Base-by-base conservation (phyloP, 2,797 vertebrate genomes). In the Thaleichthys pacificus region DNA sequence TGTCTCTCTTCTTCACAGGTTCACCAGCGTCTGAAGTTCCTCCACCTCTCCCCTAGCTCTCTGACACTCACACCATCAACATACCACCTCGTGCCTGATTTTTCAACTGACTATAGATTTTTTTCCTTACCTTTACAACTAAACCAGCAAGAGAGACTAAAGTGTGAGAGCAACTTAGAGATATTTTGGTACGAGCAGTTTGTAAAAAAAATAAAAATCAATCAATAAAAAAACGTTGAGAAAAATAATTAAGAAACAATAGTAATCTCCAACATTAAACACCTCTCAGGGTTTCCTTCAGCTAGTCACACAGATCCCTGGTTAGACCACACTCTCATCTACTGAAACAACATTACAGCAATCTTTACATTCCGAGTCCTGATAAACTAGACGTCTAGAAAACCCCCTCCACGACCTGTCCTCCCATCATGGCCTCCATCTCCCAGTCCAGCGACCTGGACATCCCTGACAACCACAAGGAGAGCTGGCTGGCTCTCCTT, bases 401-500 rank as follows among this genome's bases (percentile, higher is more conserved):
- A 6, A 19, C 15, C 4, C 3, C 51, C 0, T 54, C 51, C 61
- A 70, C 58, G 71, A 66, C 49, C 65, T 60, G 38, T 42, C 71
- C 79, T 82, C 79, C 67, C 85, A 69, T 61, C 64, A 94, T 94
- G 93, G 93, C 93, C 80, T 88, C 93, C 76, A 80, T 91, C 74
- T 87, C 76, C 61, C 88, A 90, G 70, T 86, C 84, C n/a, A 84
- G 86, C 0, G 85, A 91, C 61, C 88, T 89, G 0, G 93, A 95
- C 71, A 90, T 97, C 90, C 94, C 93, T 47, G 95, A 96, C 88
- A 96, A 96, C 90, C 95, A 97, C 72, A 93, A 90, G 76, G 96
- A 96, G 70, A 95, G 94, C 87, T 97, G 96, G 96, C 89, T 93
- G 82, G 93, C 90, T 0, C 89, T 97, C 3, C 90, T 97, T 17